Evolutionary conservation across 2,797 vertebrate genomes (phyloP).

Genomic region (Trichosurus vulpecula): DNA sequence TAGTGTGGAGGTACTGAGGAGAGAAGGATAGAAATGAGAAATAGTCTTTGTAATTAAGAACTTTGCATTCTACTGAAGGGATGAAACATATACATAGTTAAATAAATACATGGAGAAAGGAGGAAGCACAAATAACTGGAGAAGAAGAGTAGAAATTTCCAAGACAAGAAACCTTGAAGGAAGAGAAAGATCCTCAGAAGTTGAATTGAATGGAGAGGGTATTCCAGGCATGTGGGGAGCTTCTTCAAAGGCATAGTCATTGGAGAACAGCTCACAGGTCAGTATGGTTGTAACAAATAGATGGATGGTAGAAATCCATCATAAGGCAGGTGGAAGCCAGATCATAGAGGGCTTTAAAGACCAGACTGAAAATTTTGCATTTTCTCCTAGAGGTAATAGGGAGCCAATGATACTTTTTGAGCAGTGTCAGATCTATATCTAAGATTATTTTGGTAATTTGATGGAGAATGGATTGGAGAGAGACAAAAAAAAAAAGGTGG

Average conservation of each 20-base stretch:
- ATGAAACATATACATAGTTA: background rate
- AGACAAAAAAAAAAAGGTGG: background rate
- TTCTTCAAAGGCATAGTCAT: too few species aligned
- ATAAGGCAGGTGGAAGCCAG: background rate
- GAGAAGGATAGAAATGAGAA: background rate
- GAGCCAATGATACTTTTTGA: background rate
- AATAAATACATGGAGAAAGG: background rate
- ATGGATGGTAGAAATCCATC: background rate
- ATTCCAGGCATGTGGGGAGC: background rate
- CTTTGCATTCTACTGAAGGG: background rate
- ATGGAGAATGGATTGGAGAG: background rate
- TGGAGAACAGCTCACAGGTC: background rate
- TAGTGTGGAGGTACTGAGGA: background rate
- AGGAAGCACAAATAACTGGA: background rate
- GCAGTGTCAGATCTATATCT: background rate
- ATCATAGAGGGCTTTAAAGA: background rate
- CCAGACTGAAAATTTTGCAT: background rate
- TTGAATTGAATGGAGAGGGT: background rate
- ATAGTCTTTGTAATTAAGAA: background rate
- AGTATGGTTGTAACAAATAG: background rate
- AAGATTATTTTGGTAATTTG: background rate
- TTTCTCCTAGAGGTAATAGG: background rate
- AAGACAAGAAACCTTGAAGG: background rate
- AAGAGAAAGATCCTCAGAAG: background rate
- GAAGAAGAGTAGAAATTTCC: background rate